A percentile compares a stretch with the other conserved stretches of the same genome.
Evolutionary conservation across 2,797 vertebrate genomes (phyloP).

Genomic region (Siniperca scherzeri): DNA sequence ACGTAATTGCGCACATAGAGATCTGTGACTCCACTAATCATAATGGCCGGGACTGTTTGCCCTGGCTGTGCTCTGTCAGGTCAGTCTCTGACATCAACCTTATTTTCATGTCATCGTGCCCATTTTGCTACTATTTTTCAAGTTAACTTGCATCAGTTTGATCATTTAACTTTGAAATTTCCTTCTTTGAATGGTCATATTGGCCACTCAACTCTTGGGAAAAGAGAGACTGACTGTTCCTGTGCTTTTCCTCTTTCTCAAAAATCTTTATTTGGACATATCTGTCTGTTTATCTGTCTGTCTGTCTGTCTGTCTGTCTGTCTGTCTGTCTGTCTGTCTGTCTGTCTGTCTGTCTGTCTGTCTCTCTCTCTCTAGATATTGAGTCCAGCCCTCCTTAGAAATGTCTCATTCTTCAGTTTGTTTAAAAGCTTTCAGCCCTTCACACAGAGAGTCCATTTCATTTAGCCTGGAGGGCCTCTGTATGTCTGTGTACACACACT

Average conservation of each 20-base stretch:
- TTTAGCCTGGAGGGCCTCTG: constrained; percentile 65
- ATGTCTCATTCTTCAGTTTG: constrained; percentile 60
- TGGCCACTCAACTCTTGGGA: constrained; percentile 40
- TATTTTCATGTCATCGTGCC: constrained; percentile 44
- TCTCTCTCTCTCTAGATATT: constrained; percentile 49
- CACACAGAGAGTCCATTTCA: constrained; percentile 61
- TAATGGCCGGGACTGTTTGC: constrained; percentile 49
- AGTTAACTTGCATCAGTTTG: constrained; percentile 29
- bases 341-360: constrained; percentile 45
- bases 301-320: constrained; percentile 30
- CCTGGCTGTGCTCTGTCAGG: constrained; percentile 20
- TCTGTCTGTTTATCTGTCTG: constrained; percentile 40
- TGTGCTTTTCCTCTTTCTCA: background rate
- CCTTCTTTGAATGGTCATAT: background rate
- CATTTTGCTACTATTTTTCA: constrained; percentile 47
- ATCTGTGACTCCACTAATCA: constrained; percentile 55
- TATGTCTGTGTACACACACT: constrained; percentile 64
- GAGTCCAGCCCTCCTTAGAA: constrained; percentile 42
- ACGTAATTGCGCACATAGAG: constrained; percentile 38
- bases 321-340: constrained; percentile 37
- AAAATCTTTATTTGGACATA: constrained; percentile 20
- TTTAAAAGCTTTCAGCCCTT: constrained; percentile 70
- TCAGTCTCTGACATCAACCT: constrained; percentile 48
- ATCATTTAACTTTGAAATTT: constrained; percentile 24
- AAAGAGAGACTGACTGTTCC: constrained; percentile 29